Base-by-base conservation (phyloP, 2,888 invertebrate genomes). In the Icerya purchasi region DNA sequence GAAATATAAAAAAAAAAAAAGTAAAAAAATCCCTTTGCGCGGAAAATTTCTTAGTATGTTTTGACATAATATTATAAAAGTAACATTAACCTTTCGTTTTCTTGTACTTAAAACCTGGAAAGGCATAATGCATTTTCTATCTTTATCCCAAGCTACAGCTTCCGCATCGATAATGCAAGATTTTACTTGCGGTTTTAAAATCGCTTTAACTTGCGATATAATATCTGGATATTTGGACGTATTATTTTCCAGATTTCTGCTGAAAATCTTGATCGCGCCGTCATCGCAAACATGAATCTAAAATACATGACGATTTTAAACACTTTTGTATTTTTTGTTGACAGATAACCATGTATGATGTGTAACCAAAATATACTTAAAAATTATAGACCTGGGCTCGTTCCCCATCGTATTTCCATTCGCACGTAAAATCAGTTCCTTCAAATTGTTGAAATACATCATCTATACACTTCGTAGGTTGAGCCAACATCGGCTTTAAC, bases 331-430 rank as follows among this genome's bases (percentile, higher is more conserved):
- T 1, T 14, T 21, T 21, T 53, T 20, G 20, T 14, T 19, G n/a
- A n/a, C n/a, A n/a, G n/a, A n/a, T n/a, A n/a, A n/a, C n/a, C n/a
- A n/a, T n/a, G n/a, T n/a, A n/a, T n/a, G n/a, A n/a, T n/a, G n/a
- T n/a, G n/a, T n/a, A n/a, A n/a, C n/a, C n/a, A n/a, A n/a, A n/a
- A n/a, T n/a, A n/a, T n/a, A 52, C 18, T 22, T 14, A n/a, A n/a
- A 53, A 54, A 19, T 10, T 56, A 53, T 36, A 25, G 57, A 88
- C 83, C 78, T 94, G 97, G 0, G 96, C 97, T 66, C 98, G 77
- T 76, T 98, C 98, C 0, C 98, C 98, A 73, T 99, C 98, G 72
- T 99, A 98, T 72, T 98, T 98, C 82, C 86, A 99, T 74, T 99
- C 98, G 71, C 97, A 97, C 0, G 96, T 96, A 71, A 99, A 97